Base-by-base conservation (phyloP, 2,888 invertebrate genomes). In the Lasioglossum morio region DNA sequence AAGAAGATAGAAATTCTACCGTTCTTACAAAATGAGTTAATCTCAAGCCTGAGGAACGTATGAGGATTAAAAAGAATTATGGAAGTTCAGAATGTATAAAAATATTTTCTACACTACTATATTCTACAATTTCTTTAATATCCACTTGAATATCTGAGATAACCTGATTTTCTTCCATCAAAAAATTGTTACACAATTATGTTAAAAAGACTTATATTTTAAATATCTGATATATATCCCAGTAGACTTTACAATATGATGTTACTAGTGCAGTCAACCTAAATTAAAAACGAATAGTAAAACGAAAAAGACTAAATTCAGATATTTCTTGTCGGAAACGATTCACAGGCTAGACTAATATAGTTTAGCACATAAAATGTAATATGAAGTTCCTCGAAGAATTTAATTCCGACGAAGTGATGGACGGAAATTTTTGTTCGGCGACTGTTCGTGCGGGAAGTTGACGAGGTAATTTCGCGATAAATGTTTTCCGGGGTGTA, bases 381-480 rank as follows among this genome's bases (percentile, higher is more conserved):
- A 16, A 30, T 16, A 30, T 16, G 23, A 69, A n/a, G 2, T 69
- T 12, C 8, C 23, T 1, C 0, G 12, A 69, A 37, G 27, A 60
- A 60, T 60, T 37, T n/a, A 19, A 69, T 10, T 37, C 10, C 16
- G 30, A 30, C 66, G 48, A 34, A 19, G 27, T 23, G 27, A 60
- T 23, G 7, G 60, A 34, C n/a, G n/a, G n/a, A 23, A 8, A 69
- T 69, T 69, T 69, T 69, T 40, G 23, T 69, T 69, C 34, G 37
- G 23, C 34, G 10, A n/a, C 4, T 12, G 37, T 69, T 69, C 10
- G 12, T 4, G n/a, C 23, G 34, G 66, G 8, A 66, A 8, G 10
- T 37, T 69, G 37, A 69, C 37, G 69, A 40, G 69, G 12, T 40
- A 69, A 37, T 72, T 46, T 69, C 82, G 57, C 23, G 27, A 48